These are phyloP conservation scores for Cinclus mexicanus DNA, from an alignment of 2,113 vertebrate genomes.

Conservation along the genomic window DNA sequence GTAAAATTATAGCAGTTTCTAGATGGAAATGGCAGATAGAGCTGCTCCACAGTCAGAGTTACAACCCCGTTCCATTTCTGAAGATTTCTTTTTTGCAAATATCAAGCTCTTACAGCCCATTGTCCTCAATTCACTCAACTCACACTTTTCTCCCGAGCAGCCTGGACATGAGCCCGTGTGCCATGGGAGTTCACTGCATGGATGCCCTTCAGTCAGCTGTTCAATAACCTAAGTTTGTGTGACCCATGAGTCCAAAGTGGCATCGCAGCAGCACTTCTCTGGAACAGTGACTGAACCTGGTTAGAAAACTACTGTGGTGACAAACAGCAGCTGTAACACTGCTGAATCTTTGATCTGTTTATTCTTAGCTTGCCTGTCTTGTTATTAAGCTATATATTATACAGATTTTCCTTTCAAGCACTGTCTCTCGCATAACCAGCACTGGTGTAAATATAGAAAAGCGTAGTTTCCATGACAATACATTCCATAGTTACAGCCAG, in stretches of 20 bases:
- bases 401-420: constrained; percentile 62
- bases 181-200: not conserved
- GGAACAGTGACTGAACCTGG: not conserved
- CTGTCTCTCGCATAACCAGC: constrained; percentile 54
- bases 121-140: constrained; percentile 33
- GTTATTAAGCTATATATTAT: constrained; percentile 54
- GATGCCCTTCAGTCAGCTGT: constrained; percentile 24
- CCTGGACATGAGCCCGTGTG: not conserved
- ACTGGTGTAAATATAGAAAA: constrained; percentile 70
- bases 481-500: constrained; percentile 72
- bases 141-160: constrained; percentile 19
- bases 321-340: constrained; percentile 32
- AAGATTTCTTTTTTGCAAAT: not conserved
- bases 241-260: constrained; percentile 55
- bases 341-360: constrained; percentile 45
- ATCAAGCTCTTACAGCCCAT: not conserved
- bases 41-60: not conserved
- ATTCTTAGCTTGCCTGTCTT: constrained; percentile 40
- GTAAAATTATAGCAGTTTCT: not conserved
- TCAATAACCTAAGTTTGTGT: constrained; percentile 40
- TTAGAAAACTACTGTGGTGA: not conserved
- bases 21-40: not conserved
- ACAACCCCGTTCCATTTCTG: not conserved
- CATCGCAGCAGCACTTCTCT: not conserved
- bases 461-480: constrained; percentile 76